Percentiles rank a stretch among this genome's conserved stretches.
Evolutionary conservation across 2,113 vertebrate genomes (phyloP).

Genomic region (Ariopsis seemanni): DNA sequence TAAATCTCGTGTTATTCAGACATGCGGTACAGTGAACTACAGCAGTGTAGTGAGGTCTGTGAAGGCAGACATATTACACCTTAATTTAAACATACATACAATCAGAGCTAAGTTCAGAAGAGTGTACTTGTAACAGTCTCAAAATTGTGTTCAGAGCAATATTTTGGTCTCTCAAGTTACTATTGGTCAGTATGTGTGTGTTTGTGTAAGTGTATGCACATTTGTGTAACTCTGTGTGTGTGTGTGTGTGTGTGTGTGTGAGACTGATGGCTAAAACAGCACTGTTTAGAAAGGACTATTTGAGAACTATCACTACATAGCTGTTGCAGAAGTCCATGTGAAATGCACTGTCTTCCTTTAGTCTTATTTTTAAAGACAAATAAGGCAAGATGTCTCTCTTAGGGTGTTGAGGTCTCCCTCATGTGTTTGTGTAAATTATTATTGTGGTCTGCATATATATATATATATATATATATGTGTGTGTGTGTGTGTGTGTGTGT

Average conservation of each 20-base stretch:
- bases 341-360: constrained; percentile 23
- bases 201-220: constrained; percentile 38
- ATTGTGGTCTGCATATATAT: constrained; percentile 27
- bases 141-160: constrained; percentile 49
- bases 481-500: neutral
- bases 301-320: constrained; percentile 15
- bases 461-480: too few relatives aligned
- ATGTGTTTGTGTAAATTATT: constrained; percentile 24
- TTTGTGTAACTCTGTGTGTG: constrained; percentile 34
- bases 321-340: constrained; percentile 39
- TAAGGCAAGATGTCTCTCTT: constrained; percentile 30
- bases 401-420: constrained; percentile 23
- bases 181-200: constrained; percentile 26
- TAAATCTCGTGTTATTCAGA: constrained; percentile 40
- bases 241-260: constrained; percentile 11
- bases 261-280: constrained; percentile 2
- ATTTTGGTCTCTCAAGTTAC: constrained; percentile 49
- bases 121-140: constrained; percentile 58
- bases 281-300: constrained; percentile 31
- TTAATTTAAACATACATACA: constrained; percentile 53
- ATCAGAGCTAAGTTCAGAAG: constrained; percentile 38
- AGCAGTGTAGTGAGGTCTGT: constrained; percentile 48
- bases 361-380: constrained; percentile 12
- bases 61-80: constrained; percentile 41
- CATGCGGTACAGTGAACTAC: constrained; percentile 47